Conservation (phyloP, 1,140 invertebrate genomes). For the Calycopis cecrops region DNA sequence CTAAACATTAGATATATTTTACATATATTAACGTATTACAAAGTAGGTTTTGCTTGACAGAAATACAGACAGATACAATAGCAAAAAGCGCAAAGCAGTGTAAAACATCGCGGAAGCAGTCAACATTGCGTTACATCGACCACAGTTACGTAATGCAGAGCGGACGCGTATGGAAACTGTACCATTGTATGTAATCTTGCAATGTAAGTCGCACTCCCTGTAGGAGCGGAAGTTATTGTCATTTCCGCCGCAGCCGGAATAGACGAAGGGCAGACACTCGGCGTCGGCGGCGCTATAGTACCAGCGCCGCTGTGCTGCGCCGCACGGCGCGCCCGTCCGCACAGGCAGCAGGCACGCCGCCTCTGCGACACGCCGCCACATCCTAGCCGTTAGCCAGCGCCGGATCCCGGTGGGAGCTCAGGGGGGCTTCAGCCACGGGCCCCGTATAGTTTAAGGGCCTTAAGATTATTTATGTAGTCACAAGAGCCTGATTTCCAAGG, state of each 20-base stretch:
- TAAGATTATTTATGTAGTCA: too few relatives aligned
- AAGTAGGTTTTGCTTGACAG: too few relatives aligned
- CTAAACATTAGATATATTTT: too few relatives aligned
- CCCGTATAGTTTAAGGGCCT: too few relatives aligned
- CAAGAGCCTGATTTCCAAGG: too few relatives aligned
- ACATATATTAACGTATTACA: too few relatives aligned
- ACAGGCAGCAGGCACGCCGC: conserved; percentile 36
- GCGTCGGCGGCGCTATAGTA: conserved; percentile 41
- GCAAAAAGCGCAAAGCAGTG: neutral
- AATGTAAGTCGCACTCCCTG: conserved; percentile 82
- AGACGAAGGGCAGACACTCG: conserved; percentile 83
- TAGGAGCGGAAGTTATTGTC: conserved; percentile 86
- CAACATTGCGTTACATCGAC: neutral
- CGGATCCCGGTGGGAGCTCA: too few relatives aligned
- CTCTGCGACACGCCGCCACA: conserved; percentile 23
- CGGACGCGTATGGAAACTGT: conserved; percentile 24
- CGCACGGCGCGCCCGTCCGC: conserved; percentile 34
- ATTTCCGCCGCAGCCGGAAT: conserved; percentile 91
- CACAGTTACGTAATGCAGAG: neutral
- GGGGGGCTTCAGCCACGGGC: neutral
- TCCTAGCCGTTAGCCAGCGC: conserved; percentile 8
- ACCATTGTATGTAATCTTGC: conserved; percentile 64
- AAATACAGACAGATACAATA: too few relatives aligned
- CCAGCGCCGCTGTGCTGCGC: conserved; percentile 38
- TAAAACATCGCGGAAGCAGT: neutral